Base-by-base conservation (phyloP, 2,888 invertebrate genomes). In the Bruchidius siliquastri region DNA sequence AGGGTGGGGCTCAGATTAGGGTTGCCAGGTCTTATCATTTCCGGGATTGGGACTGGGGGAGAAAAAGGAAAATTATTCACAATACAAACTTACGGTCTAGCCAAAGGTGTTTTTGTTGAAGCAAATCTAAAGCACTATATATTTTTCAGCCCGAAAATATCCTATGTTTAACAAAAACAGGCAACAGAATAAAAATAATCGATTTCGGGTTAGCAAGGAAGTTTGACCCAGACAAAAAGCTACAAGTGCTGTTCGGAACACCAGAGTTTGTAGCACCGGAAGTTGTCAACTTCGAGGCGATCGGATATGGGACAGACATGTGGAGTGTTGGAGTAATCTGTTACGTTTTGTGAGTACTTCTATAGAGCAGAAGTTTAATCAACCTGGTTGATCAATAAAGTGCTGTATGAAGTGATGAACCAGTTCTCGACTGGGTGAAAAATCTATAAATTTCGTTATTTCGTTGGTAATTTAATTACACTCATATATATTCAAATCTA, bases 211-310 rank as follows among this genome's bases (percentile, higher is more conserved):
- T 99, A 78, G 99, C 99, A 2, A 89, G 98, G 81, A 93, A 94
- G 85, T 97, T 93, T 84, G 96, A 97, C 86, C 96, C 97, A 0
- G 92, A 92, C 83, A 96, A 96, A 89, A 96, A 97, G 83, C 88
- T 98, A 72, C 95, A 96, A 87, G 96, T 98, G 2, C 88, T 98
- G 72, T 98, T 98, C 84, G 99, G 99, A 0, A 99, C 99, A 0
- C 99, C 99, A 0, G 99, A 99, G 88, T 99, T 99, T 85, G 98
- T 98, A 71, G 98, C 98, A 0, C 99, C 99, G 0, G 99, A 99
- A 90, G 97, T 99, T 26, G 97, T 99, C 68, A 99, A 98, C 89
- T 99, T 98, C 87, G 99, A 99, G 85, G 94, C 94, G 83, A 97
- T 99, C 82, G 95, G 96, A 74, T 97, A 94, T 84, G 94, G 95